These are phyloP conservation scores for Ammospiza caudacuta DNA, from an alignment of 2,113 vertebrate genomes.

Conservation along the genomic window DNA sequence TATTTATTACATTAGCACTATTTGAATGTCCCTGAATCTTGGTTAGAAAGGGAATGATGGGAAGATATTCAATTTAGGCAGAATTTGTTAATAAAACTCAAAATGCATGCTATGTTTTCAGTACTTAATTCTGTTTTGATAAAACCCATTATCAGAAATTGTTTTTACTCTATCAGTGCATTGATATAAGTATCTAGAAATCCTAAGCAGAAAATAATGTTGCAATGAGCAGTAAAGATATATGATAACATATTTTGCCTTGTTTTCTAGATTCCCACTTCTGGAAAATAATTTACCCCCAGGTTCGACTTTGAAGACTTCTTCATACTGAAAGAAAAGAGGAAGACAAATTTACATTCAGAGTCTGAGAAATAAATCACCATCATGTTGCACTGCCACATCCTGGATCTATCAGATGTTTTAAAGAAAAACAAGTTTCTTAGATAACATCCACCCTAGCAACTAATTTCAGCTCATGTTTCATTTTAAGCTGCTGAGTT, in stretches of 20 bases:
- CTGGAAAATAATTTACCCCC: not conserved
- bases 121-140: conserved; percentile 8
- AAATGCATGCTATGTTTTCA: not conserved
- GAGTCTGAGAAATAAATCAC: not conserved
- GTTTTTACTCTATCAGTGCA: not conserved
- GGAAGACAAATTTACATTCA: not conserved
- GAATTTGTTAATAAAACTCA: not conserved
- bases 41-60: not conserved
- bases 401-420: not conserved
- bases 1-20: not conserved
- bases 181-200: not conserved
- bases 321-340: not conserved
- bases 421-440: conserved; percentile 46
- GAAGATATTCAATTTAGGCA: not conserved
- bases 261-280: conserved; percentile 26
- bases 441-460: not conserved
- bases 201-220: not conserved
- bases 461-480: not conserved
- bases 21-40: not conserved
- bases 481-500: not conserved
- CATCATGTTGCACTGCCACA: not conserved
- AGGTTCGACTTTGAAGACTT: accelerated
- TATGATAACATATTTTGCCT: not conserved
- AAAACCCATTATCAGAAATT: conserved; percentile 10
- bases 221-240: not conserved